A percentile compares a stretch with the other conserved stretches of the same genome.
Evolutionary conservation across 2,888 invertebrate species (phyloP).

Genomic region (Philonicus albiceps): DNA sequence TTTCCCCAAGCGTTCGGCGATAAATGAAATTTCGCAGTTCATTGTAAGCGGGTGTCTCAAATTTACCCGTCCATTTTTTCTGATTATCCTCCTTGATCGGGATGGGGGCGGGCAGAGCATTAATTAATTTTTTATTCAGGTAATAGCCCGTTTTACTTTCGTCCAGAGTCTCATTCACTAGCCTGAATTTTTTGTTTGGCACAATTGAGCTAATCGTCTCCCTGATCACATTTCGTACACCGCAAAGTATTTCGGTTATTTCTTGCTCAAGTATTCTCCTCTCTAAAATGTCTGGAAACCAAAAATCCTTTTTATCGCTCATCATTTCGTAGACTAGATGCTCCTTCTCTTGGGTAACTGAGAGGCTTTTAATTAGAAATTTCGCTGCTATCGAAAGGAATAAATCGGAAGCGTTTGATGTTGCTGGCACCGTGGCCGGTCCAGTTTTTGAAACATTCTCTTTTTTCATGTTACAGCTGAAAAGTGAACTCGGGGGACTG

Average conservation of each 20-base stretch:
- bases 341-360: neutral
- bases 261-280: neutral
- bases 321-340: neutral
- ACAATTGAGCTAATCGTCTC: neutral
- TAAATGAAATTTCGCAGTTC: neutral
- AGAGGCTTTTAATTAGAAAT: neutral
- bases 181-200: neutral
- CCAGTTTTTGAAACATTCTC: neutral
- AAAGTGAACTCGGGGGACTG: neutral
- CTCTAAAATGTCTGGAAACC: neutral
- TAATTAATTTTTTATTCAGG: neutral
- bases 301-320: neutral
- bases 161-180: neutral
- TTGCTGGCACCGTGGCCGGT: neutral
- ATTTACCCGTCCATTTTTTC: neutral
- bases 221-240: neutral
- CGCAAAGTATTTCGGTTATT: neutral
- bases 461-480: neutral
- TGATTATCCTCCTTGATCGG: neutral
- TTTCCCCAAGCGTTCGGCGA: neutral
- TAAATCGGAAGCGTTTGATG: neutral
- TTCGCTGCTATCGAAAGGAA: constrained; percentile 17
- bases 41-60: neutral
- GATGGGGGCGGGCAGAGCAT: neutral
- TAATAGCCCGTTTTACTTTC: neutral